phyloP scores from a whole-genome alignment of 2,113 vertebrate genomes.

The Lepidothrix coronata region DNA sequence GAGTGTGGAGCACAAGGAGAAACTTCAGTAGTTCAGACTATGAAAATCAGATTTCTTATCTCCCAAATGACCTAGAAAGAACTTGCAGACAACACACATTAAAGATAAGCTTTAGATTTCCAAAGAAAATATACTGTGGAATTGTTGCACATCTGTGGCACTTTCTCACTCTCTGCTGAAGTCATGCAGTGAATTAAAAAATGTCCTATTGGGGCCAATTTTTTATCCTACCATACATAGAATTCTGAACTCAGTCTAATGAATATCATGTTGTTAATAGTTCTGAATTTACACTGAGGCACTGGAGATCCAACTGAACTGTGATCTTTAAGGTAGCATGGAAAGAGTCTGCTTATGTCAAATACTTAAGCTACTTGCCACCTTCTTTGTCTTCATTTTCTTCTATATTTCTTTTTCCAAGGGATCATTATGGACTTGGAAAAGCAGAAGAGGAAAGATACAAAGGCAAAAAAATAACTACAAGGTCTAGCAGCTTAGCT shows the following conservation, averaged over 20 bases:
- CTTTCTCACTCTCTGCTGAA: constrained; percentile 53
- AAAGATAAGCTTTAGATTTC: constrained; percentile 67
- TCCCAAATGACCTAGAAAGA: constrained; percentile 64
- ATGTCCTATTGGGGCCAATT: background rate
- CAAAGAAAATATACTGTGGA: constrained; percentile 64
- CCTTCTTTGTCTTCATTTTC: constrained; percentile 1
- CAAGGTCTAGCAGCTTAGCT: constrained; percentile 24
- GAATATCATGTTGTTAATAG: background rate
- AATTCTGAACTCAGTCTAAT: background rate
- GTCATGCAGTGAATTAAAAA: constrained; percentile 45
- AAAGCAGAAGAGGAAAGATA: constrained; percentile 54
- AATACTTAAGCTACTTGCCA: constrained; percentile 32
- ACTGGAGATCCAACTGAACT: background rate
- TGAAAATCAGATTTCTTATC: constrained; percentile 66
- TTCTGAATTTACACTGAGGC: background rate
- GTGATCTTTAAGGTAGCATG: constrained; percentile 17
- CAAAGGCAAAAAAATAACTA: constrained; percentile 60
- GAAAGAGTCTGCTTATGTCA: background rate
- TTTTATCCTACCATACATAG: background rate
- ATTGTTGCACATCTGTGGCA: constrained; percentile 57
- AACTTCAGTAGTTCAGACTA: constrained; percentile 50
- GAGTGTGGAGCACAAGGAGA: constrained; percentile 51
- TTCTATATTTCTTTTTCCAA: constrained; percentile 51
- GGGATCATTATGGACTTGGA: constrained; percentile 35
- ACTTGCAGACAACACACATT: constrained; percentile 50